Conservation (phyloP, 2,113 vertebrate species). For the Lanius ludovicianus region DNA sequence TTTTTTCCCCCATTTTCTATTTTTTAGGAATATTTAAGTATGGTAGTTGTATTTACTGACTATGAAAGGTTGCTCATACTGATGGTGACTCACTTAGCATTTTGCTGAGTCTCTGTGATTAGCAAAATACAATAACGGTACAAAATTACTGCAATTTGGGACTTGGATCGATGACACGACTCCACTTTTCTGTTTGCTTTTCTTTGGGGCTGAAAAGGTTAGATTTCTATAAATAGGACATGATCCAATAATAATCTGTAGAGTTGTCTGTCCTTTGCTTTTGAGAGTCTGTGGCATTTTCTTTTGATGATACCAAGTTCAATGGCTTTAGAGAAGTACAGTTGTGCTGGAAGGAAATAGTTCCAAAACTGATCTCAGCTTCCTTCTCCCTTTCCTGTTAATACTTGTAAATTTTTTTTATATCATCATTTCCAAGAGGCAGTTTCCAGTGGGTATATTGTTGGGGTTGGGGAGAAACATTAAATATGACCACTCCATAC, state of each 20-base stretch:
- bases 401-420: background rate
- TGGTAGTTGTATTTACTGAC: background rate
- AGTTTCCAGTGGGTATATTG: background rate
- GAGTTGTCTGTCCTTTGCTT: constrained; percentile 52
- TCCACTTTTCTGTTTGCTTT: constrained; percentile 41
- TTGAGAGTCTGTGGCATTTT: constrained; percentile 58
- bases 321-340: background rate
- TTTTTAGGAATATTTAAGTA: background rate
- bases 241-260: constrained; percentile 62
- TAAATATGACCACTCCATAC: accelerated
- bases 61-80: background rate
- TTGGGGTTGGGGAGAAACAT: background rate
- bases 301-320: constrained; percentile 17
- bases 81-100: constrained; percentile 12
- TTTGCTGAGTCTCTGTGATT: constrained; percentile 51
- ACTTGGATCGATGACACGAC: background rate
- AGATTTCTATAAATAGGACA: constrained; percentile 59
- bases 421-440: background rate
- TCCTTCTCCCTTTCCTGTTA: background rate
- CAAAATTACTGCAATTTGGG: constrained; percentile 50
- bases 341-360: background rate
- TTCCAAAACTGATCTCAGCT: background rate
- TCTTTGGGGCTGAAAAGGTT: constrained; percentile 58
- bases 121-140: constrained; percentile 40
- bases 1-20: background rate